Evolutionary conservation across 1,140 invertebrate genomes (phyloP).

Genomic region (Musca domestica): DNA sequence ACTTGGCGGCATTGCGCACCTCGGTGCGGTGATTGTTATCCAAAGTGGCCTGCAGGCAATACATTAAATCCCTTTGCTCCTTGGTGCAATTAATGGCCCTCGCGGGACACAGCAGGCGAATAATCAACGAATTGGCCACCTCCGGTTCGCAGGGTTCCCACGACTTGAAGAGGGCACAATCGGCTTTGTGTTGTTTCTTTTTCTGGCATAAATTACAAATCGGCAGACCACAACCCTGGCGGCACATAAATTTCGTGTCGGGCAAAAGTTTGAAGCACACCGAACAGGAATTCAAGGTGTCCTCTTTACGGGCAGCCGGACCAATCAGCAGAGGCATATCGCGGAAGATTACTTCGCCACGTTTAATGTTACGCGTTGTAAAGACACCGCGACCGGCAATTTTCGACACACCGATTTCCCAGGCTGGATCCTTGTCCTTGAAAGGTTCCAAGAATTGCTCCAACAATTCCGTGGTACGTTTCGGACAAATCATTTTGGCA

Average conservation of each 20-base stretch:
- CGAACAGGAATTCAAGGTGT: slow-evolving; percentile 43
- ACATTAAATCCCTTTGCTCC: slow-evolving; percentile 59
- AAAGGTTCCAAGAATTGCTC: slow-evolving; percentile 47
- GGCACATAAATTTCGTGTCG: slow-evolving; percentile 55
- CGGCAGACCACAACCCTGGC: slow-evolving; percentile 54
- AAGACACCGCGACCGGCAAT: slow-evolving; percentile 61
- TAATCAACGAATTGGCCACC: slow-evolving; percentile 58
- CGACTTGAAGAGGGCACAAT: slow-evolving; percentile 61
- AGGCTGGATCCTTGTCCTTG: slow-evolving; percentile 50
- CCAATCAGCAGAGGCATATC: slow-evolving; percentile 68
- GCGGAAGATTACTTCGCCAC: slow-evolving; percentile 67
- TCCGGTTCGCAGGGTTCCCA: slow-evolving; percentile 58
- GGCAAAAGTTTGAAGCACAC: slow-evolving; percentile 45
- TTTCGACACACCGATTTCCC: slow-evolving; percentile 47
- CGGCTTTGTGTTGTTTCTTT: slow-evolving; percentile 57
- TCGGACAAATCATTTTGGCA: slow-evolving; percentile 46
- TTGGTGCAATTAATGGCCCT: slow-evolving; percentile 60
- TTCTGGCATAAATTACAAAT: slow-evolving; percentile 60
- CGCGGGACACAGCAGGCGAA: slow-evolving; percentile 60
- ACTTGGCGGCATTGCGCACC: slow-evolving; percentile 62
- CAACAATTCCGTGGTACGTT: slow-evolving; percentile 48
- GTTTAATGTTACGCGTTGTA: slow-evolving; percentile 61
- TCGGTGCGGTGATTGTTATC: slow-evolving; percentile 60
- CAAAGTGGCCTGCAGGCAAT: slow-evolving; percentile 59
- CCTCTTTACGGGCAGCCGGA: slow-evolving; percentile 53